These are phyloP conservation scores for Pseudopodoces humilis DNA, from an alignment of 2,113 vertebrate species.

Conservation along the genomic window DNA sequence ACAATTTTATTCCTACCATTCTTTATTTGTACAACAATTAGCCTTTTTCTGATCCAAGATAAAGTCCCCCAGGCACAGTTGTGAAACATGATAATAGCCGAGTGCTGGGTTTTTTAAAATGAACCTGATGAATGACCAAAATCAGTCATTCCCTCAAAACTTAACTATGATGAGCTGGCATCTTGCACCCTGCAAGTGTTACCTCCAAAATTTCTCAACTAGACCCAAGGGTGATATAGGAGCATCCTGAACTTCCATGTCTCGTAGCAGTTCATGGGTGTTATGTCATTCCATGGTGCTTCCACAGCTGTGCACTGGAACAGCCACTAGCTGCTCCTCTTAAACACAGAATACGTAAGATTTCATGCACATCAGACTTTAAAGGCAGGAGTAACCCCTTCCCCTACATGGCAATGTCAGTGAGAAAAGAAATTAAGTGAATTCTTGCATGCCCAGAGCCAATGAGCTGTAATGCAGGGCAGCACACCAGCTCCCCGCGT, in stretches of 20 bases:
- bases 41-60: conserved; percentile 19
- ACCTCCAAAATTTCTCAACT: background rate
- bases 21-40: conserved; percentile 39
- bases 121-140: background rate
- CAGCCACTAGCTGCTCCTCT: background rate
- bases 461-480: background rate
- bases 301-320: background rate
- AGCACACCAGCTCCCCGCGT: background rate
- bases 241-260: background rate
- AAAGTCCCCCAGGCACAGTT: conserved; percentile 13
- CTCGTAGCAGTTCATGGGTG: background rate
- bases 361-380: background rate
- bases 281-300: background rate
- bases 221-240: background rate
- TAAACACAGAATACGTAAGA: background rate
- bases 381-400: background rate
- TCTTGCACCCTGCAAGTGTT: background rate
- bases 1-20: background rate
- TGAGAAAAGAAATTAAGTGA: background rate
- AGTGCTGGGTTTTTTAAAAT: background rate
- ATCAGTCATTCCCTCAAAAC: background rate
- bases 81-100: background rate
- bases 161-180: background rate
- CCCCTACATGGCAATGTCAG: background rate
- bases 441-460: background rate